Evolutionary conservation across 2,797 vertebrate species (phyloP).

Genomic region (Anguilla megastoma): DNA sequence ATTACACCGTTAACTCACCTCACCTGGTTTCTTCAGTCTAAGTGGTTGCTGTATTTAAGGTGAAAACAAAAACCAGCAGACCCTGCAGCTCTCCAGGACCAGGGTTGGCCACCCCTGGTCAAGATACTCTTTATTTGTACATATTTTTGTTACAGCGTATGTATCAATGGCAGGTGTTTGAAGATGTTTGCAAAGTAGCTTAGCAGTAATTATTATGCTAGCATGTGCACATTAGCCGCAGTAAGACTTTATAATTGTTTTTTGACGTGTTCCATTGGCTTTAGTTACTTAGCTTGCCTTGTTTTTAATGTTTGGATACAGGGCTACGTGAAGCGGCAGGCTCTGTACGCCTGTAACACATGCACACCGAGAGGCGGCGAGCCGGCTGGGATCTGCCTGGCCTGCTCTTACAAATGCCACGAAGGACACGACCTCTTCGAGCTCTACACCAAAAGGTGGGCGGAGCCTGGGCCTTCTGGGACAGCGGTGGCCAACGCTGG

Average conservation of each 20-base stretch:
- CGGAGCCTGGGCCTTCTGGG: background rate
- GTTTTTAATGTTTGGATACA: slow-evolving; percentile 45
- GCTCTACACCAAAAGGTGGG: slow-evolving; percentile 93
- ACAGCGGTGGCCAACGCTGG: background rate
- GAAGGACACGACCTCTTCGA: slow-evolving; percentile 92
- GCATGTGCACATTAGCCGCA: background rate
- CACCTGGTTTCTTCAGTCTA: no score
- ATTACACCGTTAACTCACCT: no score
- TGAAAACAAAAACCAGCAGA: no score
- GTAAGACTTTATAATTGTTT: background rate
- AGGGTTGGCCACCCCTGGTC: no score
- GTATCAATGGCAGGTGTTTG: background rate
- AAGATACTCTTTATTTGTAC: no score
- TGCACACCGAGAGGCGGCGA: slow-evolving; percentile 85
- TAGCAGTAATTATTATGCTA: background rate
- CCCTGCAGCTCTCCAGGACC: no score
- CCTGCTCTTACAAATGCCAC: slow-evolving; percentile 95
- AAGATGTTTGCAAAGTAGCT: background rate
- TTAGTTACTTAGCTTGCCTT: background rate
- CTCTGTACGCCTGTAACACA: slow-evolving; percentile 89
- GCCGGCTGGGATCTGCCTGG: slow-evolving; percentile 88
- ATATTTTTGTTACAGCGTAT: no score
- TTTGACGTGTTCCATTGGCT: background rate
- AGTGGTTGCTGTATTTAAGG: no score
- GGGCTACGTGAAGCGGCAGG: slow-evolving; percentile 92